Conservation (phyloP, 1,140 invertebrate genomes). For the Leptinotarsa texana region DNA sequence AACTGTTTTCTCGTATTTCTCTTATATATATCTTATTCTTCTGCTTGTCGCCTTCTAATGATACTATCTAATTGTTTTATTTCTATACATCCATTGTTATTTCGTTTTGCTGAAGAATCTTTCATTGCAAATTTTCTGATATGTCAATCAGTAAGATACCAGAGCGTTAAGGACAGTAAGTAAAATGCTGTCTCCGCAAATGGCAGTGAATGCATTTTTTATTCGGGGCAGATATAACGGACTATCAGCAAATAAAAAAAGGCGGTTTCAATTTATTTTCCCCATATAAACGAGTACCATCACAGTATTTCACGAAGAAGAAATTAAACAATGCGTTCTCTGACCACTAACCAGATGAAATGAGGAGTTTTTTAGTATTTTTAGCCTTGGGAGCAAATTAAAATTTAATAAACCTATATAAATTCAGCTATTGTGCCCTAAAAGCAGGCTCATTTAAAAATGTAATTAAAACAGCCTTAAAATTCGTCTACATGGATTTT, state of each 20-base stretch:
- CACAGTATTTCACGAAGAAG: constrained; percentile 30
- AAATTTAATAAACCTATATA: constrained; percentile 47
- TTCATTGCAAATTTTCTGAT: too few species aligned
- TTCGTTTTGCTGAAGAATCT: too few species aligned
- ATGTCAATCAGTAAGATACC: too few species aligned
- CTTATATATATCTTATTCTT: too few species aligned
- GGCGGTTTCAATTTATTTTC: constrained; percentile 16
- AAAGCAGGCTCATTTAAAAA: constrained; percentile 45
- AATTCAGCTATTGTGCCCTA: constrained; percentile 44
- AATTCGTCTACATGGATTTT: constrained; percentile 35
- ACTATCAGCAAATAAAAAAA: neutral
- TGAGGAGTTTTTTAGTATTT: constrained; percentile 33
- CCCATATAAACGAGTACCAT: constrained; percentile 21
- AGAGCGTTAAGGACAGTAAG: too few species aligned
- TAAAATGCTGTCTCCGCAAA: neutral
- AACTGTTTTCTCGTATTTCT: too few species aligned
- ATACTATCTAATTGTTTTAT: too few species aligned
- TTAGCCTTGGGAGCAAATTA: constrained; percentile 37
- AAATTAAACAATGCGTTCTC: constrained; percentile 28
- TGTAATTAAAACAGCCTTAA: constrained; percentile 41
- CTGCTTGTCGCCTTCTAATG: too few species aligned
- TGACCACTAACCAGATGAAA: constrained; percentile 12
- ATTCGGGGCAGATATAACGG: neutral
- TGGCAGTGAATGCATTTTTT: neutral
- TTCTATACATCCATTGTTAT: too few species aligned